Evolutionary conservation across 2,888 invertebrate species (phyloP), one percentile per base, ranked within the genome.

Genomic region (Andrena chrysosceles): DNA sequence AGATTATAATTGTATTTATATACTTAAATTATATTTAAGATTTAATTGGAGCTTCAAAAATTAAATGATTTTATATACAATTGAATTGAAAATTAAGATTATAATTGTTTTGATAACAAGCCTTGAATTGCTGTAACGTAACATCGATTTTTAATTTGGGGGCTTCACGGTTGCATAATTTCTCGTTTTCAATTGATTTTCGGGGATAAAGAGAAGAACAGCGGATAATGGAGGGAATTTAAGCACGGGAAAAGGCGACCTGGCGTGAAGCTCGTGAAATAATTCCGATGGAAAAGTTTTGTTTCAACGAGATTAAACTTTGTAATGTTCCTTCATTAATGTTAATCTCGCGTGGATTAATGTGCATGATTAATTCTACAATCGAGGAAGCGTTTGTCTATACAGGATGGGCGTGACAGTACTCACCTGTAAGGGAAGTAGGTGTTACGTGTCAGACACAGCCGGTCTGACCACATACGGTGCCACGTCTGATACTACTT

Each of bases 401-500:
- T 26, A n/a, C n/a, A n/a, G 13, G 49, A 20, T 69, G n/a, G n/a
- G 49, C 42, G 33, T 20, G 54, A 60, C 33, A 23, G 8, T 31
- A 35, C 63, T 20, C 67, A 67, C 48, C 33, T 33, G 67, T 54
- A 62, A 80, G 80, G 66, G 80, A 71, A 71, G 35, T 80, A 71
- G 59, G 62, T 67, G 71, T 54, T 31, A 20, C 67, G 52, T 72
- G 78, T 67, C 66, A 54, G 71, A 67, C 48, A 20, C 78, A 23
- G 8, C 33, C 29, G 48, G 78, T 77, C 71, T 62, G 80, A 71
- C 60, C 77, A 66, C 56, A 62, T 63, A 48, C 60, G 77, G 52
- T 5, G n/a, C 31, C n/a, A 8, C n/a, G 69, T 69, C 35, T 35
- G 71, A 20, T 78, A 48, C 78, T 71, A 81, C 67, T 81, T 63